A percentile compares a stretch with the other conserved stretches of the same genome.
phyloP scores from a whole-genome alignment of 2,113 vertebrate genomes.

The Xiphophorus hellerii region DNA sequence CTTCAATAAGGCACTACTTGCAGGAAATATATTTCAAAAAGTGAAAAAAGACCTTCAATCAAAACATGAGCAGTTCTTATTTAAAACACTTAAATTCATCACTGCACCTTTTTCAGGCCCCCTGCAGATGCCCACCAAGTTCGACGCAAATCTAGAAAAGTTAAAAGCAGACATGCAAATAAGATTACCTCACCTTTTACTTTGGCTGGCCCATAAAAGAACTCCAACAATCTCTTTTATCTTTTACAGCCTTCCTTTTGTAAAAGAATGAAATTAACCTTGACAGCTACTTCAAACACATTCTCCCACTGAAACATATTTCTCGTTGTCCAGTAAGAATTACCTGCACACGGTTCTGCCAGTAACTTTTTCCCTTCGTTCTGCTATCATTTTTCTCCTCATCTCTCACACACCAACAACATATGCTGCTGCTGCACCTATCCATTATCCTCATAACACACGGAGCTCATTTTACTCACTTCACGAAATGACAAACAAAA shows the following conservation, averaged over 20 bases:
- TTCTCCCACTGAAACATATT: slow-evolving; percentile 22
- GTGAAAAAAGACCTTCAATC: neutral
- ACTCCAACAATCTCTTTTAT: slow-evolving; percentile 33
- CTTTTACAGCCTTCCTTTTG: slow-evolving; percentile 31
- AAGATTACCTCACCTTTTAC: slow-evolving; percentile 10
- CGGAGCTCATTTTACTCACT: slow-evolving; percentile 1
- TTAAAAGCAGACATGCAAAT: neutral
- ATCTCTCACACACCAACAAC: neutral
- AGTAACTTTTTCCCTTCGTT: slow-evolving; percentile 6
- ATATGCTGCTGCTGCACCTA: neutral
- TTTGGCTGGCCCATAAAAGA: slow-evolving; percentile 41
- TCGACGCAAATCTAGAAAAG: neutral
- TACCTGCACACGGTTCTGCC: slow-evolving; percentile 17
- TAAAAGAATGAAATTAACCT: slow-evolving; percentile 29
- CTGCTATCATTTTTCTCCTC: neutral
- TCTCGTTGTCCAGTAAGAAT: slow-evolving; percentile 30
- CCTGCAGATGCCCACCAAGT: neutral
- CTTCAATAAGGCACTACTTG: neutral
- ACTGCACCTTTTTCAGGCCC: neutral
- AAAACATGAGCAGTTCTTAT: neutral
- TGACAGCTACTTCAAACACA: slow-evolving; percentile 32
- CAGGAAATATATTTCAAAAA: neutral
- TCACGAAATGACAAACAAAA: slow-evolving; percentile 29
- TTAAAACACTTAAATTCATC: neutral
- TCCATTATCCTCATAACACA: slow-evolving; percentile 25